Conservation (phyloP, 2,888 invertebrate species). For the Agrotis puta region DNA sequence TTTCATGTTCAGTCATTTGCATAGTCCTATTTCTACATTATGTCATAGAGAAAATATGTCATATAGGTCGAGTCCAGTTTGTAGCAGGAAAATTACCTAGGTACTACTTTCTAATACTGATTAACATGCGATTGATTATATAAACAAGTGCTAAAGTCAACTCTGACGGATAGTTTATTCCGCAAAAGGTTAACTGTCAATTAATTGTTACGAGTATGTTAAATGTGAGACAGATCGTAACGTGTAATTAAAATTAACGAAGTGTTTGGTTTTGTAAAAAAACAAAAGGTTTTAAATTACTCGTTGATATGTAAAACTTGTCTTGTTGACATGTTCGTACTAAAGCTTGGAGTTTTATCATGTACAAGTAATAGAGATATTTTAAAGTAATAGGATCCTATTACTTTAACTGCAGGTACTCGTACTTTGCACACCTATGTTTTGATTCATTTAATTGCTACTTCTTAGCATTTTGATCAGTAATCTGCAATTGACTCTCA, state of each 20-base stretch:
- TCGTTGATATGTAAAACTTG: not conserved
- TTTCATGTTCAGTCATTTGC: too few relatives aligned
- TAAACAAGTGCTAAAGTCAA: not conserved
- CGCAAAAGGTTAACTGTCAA: not conserved
- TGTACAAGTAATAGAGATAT: too few relatives aligned
- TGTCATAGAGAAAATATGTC: conserved; percentile 27
- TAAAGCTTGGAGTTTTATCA: not conserved
- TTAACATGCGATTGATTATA: not conserved
- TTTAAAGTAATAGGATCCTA: too few relatives aligned
- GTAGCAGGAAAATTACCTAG: conserved; percentile 7
- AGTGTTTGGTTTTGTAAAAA: not conserved
- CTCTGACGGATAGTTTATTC: not conserved
- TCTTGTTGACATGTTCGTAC: not conserved
- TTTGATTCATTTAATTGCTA: not conserved
- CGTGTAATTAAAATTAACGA: not conserved
- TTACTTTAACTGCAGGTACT: too few relatives aligned
- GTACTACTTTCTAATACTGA: conserved; percentile 15
- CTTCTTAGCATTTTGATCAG: not conserved
- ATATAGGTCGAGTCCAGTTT: conserved; percentile 5
- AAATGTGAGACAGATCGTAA: not conserved
- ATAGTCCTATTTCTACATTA: not conserved
- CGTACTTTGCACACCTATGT: too few relatives aligned
- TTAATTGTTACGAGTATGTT: conserved; percentile 9
- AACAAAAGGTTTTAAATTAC: not conserved
- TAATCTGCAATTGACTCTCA: not conserved